These are phyloP conservation scores for Lepidiolamprologus cunningtoni DNA, from an alignment of 2,113 vertebrate genomes.

Conservation along the genomic window DNA sequence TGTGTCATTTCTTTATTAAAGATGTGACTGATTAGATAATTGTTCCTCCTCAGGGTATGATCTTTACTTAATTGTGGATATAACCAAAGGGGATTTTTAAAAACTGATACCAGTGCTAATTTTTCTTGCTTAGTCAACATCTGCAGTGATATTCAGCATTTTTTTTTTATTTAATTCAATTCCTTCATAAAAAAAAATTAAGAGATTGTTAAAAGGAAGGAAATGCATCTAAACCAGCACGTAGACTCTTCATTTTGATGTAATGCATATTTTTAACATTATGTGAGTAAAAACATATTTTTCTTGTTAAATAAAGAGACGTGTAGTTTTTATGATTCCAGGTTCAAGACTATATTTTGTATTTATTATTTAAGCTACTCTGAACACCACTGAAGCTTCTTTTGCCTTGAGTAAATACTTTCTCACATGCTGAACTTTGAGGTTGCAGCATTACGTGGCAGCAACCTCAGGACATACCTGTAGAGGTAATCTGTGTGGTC, in stretches of 20 bases:
- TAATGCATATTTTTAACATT: not conserved
- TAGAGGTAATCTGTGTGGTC: slow-evolving; percentile 53
- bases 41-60: not conserved
- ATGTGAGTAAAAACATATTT: not conserved
- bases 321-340: not conserved
- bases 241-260: not conserved
- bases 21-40: not conserved
- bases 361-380: not conserved
- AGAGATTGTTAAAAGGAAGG: not conserved
- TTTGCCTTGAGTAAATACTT: not conserved
- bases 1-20: not conserved
- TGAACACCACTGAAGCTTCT: not conserved
- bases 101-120: not conserved
- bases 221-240: not conserved
- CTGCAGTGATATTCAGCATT: not conserved
- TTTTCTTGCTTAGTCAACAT: not conserved
- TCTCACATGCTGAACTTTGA: not conserved
- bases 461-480: slow-evolving; percentile 48
- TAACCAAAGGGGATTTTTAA: not conserved
- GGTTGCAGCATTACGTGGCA: not conserved
- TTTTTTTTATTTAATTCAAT: not conserved
- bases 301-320: not conserved
- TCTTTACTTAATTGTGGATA: not conserved
- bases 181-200: not conserved
- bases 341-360: not conserved